These are phyloP conservation scores for Masticophis lateralis DNA, from an alignment of 2,797 vertebrate genomes.

Conservation along the genomic window DNA sequence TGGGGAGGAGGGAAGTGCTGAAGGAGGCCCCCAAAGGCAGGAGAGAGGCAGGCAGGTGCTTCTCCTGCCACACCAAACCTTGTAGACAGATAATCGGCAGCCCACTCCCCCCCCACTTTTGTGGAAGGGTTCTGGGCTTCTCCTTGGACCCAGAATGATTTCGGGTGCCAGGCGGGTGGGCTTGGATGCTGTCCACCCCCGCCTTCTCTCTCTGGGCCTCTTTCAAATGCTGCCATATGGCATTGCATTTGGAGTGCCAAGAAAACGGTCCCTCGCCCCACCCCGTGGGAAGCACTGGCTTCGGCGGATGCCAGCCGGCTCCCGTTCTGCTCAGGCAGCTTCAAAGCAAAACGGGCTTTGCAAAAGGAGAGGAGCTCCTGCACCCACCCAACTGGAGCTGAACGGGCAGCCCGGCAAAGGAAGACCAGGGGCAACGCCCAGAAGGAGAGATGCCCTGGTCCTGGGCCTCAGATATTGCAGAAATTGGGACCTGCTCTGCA, in stretches of 20 bases:
- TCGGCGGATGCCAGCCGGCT: not conserved
- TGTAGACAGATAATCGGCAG: not conserved
- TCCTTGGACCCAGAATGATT: not conserved
- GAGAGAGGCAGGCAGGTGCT: not conserved
- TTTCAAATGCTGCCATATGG: not conserved
- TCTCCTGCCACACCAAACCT: not conserved
- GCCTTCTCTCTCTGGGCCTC: not conserved
- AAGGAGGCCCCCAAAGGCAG: not conserved
- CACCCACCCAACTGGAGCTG: not conserved
- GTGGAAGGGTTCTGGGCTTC: not conserved
- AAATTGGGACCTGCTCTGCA: not conserved
- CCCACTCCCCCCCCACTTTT: accelerated
- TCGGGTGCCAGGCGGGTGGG: accelerated
- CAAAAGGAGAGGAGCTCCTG: not conserved
- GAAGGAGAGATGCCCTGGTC: not conserved
- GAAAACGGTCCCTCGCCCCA: not conserved
- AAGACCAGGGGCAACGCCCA: not conserved
- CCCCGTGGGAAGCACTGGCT: not conserved
- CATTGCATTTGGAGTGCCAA: not conserved
- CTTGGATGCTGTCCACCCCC: conserved; percentile 6
- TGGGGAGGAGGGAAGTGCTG: not conserved
- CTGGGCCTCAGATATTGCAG: not conserved
- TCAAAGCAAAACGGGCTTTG: not conserved
- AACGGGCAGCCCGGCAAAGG: too few species aligned
- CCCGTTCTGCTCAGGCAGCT: not conserved